These are phyloP conservation scores for Anas platyrhynchos DNA, from an alignment of 2,113 vertebrate genomes.

Conservation along the genomic window DNA sequence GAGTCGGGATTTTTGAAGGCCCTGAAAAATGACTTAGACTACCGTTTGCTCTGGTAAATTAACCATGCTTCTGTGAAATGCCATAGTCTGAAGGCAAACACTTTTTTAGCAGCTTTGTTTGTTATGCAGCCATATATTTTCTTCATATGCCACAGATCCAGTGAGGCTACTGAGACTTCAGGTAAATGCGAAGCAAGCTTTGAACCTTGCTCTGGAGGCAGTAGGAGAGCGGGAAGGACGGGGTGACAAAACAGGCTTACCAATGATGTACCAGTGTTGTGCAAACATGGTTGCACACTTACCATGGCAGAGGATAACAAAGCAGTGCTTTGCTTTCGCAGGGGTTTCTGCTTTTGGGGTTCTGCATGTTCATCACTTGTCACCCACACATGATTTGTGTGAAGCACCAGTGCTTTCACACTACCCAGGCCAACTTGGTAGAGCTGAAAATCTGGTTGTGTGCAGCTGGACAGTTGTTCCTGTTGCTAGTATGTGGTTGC, in stretches of 20 bases:
- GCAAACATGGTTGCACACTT: neutral
- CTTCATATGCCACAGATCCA: neutral
- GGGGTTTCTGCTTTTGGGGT: neutral
- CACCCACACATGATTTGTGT: neutral
- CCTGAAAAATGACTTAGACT: neutral
- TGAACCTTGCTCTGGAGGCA: neutral
- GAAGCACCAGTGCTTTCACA: neutral
- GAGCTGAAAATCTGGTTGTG: neutral
- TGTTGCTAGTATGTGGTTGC: neutral
- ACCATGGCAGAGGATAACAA: neutral
- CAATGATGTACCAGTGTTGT: rapidly evolving
- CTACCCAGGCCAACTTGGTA: neutral
- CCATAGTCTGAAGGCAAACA: neutral
- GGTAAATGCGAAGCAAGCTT: neutral
- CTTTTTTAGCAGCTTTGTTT: neutral
- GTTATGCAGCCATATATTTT: neutral
- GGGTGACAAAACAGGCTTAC: neutral
- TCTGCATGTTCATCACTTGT: neutral
- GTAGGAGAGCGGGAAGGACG: neutral
- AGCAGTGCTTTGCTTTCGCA: neutral
- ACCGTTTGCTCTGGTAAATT: neutral
- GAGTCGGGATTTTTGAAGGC: neutral
- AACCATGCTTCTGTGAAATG: neutral
- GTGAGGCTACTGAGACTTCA: neutral
- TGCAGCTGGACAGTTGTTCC: neutral